Evolutionary conservation across 2,888 invertebrate genomes (phyloP).

Genomic region (Cartodere bifasciata): DNA sequence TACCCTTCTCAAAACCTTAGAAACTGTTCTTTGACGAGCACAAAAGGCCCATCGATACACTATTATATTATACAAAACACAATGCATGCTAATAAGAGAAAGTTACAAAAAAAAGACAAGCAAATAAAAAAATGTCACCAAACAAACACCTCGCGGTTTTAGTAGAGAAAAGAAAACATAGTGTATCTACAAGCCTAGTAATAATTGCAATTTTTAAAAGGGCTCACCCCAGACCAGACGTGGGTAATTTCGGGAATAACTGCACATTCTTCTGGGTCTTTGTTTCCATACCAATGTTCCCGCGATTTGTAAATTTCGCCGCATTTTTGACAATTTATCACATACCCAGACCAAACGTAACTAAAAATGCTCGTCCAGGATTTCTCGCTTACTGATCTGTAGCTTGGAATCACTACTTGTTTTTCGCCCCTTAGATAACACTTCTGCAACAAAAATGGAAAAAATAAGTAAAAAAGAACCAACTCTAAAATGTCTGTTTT

Average conservation of each 20-base stretch:
- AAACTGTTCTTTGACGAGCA: too few species aligned
- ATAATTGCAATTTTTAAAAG: conserved; percentile 10
- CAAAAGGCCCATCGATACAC: conserved; percentile 17
- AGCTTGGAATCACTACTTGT: conserved; percentile 44
- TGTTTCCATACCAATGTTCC: conserved; percentile 72
- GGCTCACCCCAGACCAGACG: conserved; percentile 51
- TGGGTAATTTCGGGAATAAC: conserved; percentile 55
- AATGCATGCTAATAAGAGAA: too few species aligned
- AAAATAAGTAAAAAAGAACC: too few species aligned
- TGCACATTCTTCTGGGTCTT: conserved; percentile 54
- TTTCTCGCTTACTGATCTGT: conserved; percentile 34
- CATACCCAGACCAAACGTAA: conserved; percentile 67
- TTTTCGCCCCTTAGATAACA: conserved; percentile 36
- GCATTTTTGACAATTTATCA: conserved; percentile 63
- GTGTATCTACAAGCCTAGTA: conserved; percentile 20
- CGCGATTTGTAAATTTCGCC: conserved; percentile 60
- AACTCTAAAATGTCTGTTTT: too few species aligned
- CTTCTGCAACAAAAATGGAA: conserved; percentile 25
- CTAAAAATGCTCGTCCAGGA: conserved; percentile 58
- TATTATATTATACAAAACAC: conserved; percentile 3
- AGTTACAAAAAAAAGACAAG: conserved; percentile 2
- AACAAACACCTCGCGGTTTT: background rate
- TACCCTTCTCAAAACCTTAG: conserved; percentile 24
- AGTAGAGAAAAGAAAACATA: conserved; percentile 3
- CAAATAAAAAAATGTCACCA: conserved; percentile 2